Percentiles rank a stretch among this genome's conserved stretches.
phyloP scores from a whole-genome alignment of 2,888 invertebrate species.

The Laothoe populi region DNA sequence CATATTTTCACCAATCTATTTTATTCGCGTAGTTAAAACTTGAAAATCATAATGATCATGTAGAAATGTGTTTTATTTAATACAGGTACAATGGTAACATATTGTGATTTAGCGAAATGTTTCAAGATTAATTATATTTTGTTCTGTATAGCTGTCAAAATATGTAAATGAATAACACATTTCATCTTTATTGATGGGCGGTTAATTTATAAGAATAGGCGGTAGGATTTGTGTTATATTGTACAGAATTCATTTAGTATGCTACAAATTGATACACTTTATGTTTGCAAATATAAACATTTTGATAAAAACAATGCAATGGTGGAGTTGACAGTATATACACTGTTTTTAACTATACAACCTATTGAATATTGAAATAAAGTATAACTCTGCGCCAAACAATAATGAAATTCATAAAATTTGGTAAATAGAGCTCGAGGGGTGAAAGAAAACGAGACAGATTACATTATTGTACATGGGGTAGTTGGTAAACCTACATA shows the following conservation, averaged over 20 bases:
- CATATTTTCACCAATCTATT: background rate
- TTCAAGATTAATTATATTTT: background rate
- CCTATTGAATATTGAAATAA: background rate
- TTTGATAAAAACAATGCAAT: constrained; percentile 11
- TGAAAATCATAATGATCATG: background rate
- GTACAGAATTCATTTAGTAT: constrained; percentile 1
- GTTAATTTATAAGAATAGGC: constrained; percentile 2
- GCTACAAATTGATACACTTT: constrained; percentile 1
- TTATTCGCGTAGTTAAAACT: background rate
- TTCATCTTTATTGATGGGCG: background rate
- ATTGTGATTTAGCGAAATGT: constrained; percentile 1
- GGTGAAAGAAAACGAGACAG: too few relatives aligned
- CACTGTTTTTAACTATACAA: background rate
- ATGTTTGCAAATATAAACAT: background rate
- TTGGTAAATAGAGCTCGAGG: too few relatives aligned
- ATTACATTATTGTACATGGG: too few relatives aligned
- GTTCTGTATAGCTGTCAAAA: background rate
- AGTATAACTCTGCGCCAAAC: too few relatives aligned
- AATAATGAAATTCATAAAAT: too few relatives aligned
- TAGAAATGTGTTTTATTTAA: constrained; percentile 3
- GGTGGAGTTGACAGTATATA: constrained; percentile 4
- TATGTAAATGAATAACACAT: background rate
- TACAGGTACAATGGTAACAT: background rate
- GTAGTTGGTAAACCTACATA: too few relatives aligned
- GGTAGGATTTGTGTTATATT: constrained; percentile 5